Conservation (phyloP, 1,140 invertebrate genomes). For the Drosophila mayri region DNA sequence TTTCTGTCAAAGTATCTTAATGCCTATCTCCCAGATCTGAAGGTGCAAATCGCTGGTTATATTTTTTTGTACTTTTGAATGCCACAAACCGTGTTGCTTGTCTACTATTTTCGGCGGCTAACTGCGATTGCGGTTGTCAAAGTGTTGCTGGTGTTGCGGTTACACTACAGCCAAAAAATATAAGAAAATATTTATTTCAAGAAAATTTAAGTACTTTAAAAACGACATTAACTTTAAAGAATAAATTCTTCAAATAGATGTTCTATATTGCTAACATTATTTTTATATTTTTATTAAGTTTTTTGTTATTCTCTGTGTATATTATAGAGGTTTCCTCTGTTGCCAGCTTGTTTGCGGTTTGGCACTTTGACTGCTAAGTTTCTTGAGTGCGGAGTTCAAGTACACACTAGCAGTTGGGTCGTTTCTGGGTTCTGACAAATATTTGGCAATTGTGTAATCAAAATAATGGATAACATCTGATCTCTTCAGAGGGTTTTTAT, state of each 20-base stretch:
- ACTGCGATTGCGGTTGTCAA: slow-evolving; percentile 31
- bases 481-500: background rate
- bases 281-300: too few species aligned
- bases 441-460: slow-evolving; percentile 58
- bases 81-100: slow-evolving; percentile 64
- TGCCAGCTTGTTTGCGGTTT: slow-evolving; percentile 35
- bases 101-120: slow-evolving; percentile 25
- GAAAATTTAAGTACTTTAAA: background rate
- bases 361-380: slow-evolving; percentile 51
- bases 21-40: slow-evolving; percentile 61
- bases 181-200: background rate
- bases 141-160: slow-evolving; percentile 15
- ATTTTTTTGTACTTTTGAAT: slow-evolving; percentile 72
- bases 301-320: slow-evolving; percentile 4
- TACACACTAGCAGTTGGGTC: slow-evolving; percentile 47
- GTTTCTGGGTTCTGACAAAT: slow-evolving; percentile 28
- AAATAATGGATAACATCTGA: slow-evolving; percentile 8
- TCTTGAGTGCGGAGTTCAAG: slow-evolving; percentile 64
- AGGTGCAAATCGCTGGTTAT: slow-evolving; percentile 43
- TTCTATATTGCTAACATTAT: too few species aligned
- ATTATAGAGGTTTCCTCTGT: slow-evolving; percentile 3
- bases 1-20: slow-evolving; percentile 57
- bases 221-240: background rate
- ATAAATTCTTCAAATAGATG: background rate
- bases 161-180: background rate